Evolutionary conservation across 2,888 invertebrate genomes (phyloP), one percentile per base, ranked within the genome.

Genomic region (Euclidia mi): DNA sequence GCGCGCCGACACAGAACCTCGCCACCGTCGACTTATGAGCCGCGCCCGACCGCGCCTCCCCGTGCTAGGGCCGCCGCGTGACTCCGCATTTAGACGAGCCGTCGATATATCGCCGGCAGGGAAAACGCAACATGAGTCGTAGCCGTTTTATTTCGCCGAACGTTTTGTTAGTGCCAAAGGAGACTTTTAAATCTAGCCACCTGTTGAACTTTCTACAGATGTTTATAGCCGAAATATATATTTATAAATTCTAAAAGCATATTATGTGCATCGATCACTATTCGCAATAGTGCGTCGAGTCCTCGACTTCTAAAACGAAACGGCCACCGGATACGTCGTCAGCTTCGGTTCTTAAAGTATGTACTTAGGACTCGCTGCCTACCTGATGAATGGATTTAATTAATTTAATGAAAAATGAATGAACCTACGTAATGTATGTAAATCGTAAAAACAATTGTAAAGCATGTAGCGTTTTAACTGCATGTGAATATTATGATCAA

Each of bases 1-100:
- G 96, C 67, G 96, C 96, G 56, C 96, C 96, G 66, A 96, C 95
- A 76, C 96, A 97, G 92, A 96, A 96, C 90, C 94, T 96, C 82
- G 96, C 96, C 88, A 96, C 96, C 42, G 96, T 96, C 72, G 96
- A 97, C 93, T 95, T 96, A 85, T 96, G 95, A 91, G 81, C 61
- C 46, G 56, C 64, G 61, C 84, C 85, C 38, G 77, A 76, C 3
- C 20, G 4, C 20, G 20, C 20, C 20, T 6, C 20, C 20, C 88
- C 74, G 65, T 61, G 82, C 49, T 95, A 96, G 96, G 96, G 56
- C 96, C 96, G 20, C 29, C 29, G 29, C 10, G 0, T 9, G n/a
- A 84, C 85, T 84, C 81, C 88, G 89, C 88, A 89, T 89, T 88
- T 88, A 86, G 53, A 53, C 66, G 86, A 84, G 79, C 76, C 73